phyloP scores from a whole-genome alignment of 2,888 invertebrate genomes.

The Agriotes lineatus region DNA sequence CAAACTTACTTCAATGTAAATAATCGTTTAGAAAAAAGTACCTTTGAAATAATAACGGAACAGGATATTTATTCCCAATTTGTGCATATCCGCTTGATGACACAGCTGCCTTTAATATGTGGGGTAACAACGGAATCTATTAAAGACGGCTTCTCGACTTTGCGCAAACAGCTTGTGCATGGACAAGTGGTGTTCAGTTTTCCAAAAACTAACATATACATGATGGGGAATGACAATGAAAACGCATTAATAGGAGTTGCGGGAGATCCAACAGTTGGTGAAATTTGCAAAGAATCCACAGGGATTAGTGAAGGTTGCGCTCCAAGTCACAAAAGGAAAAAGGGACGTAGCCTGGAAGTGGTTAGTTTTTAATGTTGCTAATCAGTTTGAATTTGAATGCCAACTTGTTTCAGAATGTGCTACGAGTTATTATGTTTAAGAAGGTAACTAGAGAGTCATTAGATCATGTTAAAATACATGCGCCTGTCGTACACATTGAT shows the following conservation, averaged over 20 bases:
- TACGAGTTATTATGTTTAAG: slow-evolving; percentile 73
- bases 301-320: slow-evolving; percentile 52
- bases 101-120: slow-evolving; percentile 74
- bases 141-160: slow-evolving; percentile 73
- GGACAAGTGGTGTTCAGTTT: slow-evolving; percentile 81
- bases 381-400: slow-evolving; percentile 2
- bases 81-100: slow-evolving; percentile 76
- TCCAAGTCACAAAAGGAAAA: slow-evolving; percentile 57
- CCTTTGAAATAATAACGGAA: slow-evolving; percentile 73
- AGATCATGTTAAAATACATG: slow-evolving; percentile 65
- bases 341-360: slow-evolving; percentile 47
- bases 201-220: slow-evolving; percentile 73
- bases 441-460: slow-evolving; percentile 71
- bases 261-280: slow-evolving; percentile 69
- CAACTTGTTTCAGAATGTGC: slow-evolving; percentile 68
- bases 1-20: slow-evolving; percentile 78
- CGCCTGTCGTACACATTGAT: slow-evolving; percentile 73
- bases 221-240: slow-evolving; percentile 73
- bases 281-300: slow-evolving; percentile 60
- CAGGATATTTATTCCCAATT: slow-evolving; percentile 78
- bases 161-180: slow-evolving; percentile 79
- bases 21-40: slow-evolving; percentile 77
- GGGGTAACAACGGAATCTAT: slow-evolving; percentile 72
- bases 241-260: slow-evolving; percentile 69
- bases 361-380: slow-evolving; percentile 23